phyloP scores from a whole-genome alignment of 2,113 vertebrate genomes.

The Phaethon lepturus region DNA sequence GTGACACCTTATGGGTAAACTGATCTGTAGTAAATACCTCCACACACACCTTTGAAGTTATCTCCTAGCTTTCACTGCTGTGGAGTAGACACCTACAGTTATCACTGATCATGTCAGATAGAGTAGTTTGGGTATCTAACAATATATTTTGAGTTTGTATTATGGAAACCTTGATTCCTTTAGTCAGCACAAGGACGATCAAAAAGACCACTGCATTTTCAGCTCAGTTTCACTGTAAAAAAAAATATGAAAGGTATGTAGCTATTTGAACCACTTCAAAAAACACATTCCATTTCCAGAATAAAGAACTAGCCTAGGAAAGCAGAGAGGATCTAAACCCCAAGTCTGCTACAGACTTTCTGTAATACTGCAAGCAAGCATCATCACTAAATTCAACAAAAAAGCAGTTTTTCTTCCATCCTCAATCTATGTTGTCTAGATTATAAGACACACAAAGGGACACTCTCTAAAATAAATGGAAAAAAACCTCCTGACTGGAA shows the following conservation, averaged over 20 bases:
- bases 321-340: background rate
- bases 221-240: background rate
- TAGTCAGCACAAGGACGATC: background rate
- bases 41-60: background rate
- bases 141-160: background rate
- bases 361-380: background rate
- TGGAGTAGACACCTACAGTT: background rate
- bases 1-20: background rate
- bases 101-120: background rate
- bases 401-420: background rate
- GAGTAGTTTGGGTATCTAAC: background rate
- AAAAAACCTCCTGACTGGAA: background rate
- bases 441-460: background rate
- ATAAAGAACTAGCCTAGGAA: background rate
- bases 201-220: background rate
- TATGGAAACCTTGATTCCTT: background rate
- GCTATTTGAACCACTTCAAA: background rate
- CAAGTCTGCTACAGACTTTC: background rate
- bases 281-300: background rate
- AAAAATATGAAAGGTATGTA: background rate
- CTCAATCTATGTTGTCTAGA: background rate
- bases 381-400: background rate
- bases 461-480: background rate
- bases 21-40: background rate
- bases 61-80: background rate